Conservation (phyloP, 2,113 vertebrate species). For the Eurystomus gularis region DNA sequence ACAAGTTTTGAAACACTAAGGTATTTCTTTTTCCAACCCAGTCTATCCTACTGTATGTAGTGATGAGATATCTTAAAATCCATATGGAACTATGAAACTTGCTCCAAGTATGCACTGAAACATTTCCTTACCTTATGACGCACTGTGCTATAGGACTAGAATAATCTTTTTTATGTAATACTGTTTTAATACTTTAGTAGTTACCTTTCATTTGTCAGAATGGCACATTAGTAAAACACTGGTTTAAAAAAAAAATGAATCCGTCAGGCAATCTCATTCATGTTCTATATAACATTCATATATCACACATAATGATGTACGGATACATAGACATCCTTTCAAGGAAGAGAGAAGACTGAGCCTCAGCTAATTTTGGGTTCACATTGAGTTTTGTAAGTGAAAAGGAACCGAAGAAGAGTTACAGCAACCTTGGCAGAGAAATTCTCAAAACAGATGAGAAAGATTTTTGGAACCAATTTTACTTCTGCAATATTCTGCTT, state of each 20-base stretch:
- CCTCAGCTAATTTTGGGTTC: background rate
- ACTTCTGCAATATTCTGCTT: background rate
- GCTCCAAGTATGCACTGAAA: background rate
- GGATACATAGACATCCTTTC: background rate
- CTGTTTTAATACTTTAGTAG: background rate
- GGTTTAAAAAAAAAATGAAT: background rate
- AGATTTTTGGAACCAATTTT: background rate
- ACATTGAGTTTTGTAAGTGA: background rate
- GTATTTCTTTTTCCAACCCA: background rate
- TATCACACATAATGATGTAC: background rate
- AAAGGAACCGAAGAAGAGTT: background rate
- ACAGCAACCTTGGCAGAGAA: background rate
- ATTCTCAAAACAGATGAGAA: background rate
- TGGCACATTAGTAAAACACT: background rate
- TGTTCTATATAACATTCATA: background rate
- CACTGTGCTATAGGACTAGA: background rate
- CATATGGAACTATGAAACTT: background rate
- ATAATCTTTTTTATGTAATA: background rate
- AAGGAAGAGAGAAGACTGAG: background rate
- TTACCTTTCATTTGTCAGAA: conserved; percentile 11
- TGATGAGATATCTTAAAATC: background rate
- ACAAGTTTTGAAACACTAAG: background rate
- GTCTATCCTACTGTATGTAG: background rate
- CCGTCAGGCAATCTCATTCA: background rate
- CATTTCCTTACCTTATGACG: background rate